Evolutionary conservation across 1,140 invertebrate genomes (phyloP), one percentile per base, ranked within the genome.

Genomic region (Bactericera cockerelli): DNA sequence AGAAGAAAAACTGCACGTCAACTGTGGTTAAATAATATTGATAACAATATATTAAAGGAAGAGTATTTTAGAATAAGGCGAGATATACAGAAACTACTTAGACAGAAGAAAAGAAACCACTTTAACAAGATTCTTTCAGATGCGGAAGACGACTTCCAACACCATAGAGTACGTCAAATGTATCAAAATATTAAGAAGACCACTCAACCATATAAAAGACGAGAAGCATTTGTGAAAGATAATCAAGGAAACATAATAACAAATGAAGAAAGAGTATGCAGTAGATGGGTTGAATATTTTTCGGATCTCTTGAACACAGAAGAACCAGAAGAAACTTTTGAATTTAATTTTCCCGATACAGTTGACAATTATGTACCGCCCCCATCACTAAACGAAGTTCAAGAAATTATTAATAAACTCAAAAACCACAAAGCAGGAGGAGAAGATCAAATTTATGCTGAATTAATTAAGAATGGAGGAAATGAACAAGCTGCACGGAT

Each of bases 351-450:
- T 55, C 28, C 24, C 11, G 58, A 55, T 55, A 55, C 21, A 42
- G 25, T 26, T 4, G 56, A 58, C 19, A 33, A 33, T 24, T 26
- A 59, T 55, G 13, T 14, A 26, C 33, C 33, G 26, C 11, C 22
- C 11, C 60, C 63, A 28, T 42, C 57, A 28, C 6, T 49, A 22
- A 55, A 59, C 26, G 60, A 63, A 54, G 28, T 61, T 24, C 11
- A 14, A 19, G 39, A 39, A 26, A 55, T 59, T 31, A 59, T 64
- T 14, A 63, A 58, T 10, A 57, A 62, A 10, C 57, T 65, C 28
- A 54, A 60, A 49, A 63, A 63, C 36, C 62, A 65, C 21, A 65
- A 65, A 61, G 61, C 67, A 19, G 53, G 62, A 24, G 65, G 65
- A 53, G 24, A 42, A 21, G 66, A 67, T 59, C 59, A 60, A n/a